Percentiles rank a stretch among this genome's conserved stretches.
Conservation (phyloP, 2,113 vertebrate species). For the Neolamprologus falcicula region DNA sequence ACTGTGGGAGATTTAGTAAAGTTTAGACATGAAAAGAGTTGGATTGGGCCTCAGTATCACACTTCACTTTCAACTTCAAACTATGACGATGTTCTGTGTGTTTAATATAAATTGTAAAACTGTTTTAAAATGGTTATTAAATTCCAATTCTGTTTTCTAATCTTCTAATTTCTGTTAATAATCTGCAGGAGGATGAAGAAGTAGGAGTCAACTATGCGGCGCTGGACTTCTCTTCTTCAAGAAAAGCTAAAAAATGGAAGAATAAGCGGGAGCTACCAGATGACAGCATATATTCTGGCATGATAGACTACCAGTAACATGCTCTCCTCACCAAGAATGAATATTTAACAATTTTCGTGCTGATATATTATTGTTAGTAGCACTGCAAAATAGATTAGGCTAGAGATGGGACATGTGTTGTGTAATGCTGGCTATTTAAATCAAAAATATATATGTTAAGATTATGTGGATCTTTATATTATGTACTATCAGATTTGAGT, state of each 20-base stretch:
- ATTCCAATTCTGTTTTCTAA: not conserved
- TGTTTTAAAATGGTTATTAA: not conserved
- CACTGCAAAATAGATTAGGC: not conserved
- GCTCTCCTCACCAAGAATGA: not conserved
- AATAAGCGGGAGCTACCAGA: not conserved
- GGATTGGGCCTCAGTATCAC: not conserved
- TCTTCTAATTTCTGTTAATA: not conserved
- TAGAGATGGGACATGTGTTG: rapidly evolving
- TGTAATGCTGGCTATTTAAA: not conserved
- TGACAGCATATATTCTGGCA: not conserved
- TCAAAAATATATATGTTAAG: not conserved
- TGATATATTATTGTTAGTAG: not conserved
- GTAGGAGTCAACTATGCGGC: not conserved
- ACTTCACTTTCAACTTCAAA: not conserved
- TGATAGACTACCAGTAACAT: not conserved
- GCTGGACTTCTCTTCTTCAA: conserved; percentile 5
- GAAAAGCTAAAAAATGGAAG: not conserved
- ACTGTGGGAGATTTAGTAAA: not conserved
- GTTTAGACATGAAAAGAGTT: not conserved
- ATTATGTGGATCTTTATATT: not conserved
- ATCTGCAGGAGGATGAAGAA: not conserved
- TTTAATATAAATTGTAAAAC: not conserved
- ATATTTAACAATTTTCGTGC: rapidly evolving
- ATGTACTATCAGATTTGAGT: not conserved
- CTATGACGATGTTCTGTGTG: not conserved